These are phyloP conservation scores for Stichodactyla helianthus DNA, from an alignment of 64 coral and sea anemone genomes.

Conservation along the genomic window DNA sequence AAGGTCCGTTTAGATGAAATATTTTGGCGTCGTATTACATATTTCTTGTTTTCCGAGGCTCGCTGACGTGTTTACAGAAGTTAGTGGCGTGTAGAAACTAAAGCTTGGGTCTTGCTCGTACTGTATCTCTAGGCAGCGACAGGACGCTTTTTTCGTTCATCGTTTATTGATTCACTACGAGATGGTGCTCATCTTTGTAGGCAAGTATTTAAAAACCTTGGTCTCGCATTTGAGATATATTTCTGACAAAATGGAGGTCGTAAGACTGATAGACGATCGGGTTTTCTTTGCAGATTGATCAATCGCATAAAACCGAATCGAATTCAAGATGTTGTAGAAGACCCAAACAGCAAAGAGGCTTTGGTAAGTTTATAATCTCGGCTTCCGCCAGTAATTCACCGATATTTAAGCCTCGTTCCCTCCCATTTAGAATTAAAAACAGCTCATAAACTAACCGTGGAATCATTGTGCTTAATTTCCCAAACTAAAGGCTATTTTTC, in stretches of 20 bases:
- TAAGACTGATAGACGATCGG: not conserved
- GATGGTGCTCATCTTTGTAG: constrained; percentile 52
- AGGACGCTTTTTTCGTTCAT: constrained; percentile 32
- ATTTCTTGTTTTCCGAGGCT: constrained; percentile 2
- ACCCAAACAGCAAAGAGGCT: constrained; percentile 35
- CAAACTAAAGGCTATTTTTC: not conserved
- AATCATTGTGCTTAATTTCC: not conserved
- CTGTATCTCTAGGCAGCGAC: constrained; percentile 51
- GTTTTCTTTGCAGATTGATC: constrained; percentile 32
- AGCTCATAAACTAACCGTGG: not conserved
- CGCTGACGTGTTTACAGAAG: constrained; percentile 23
- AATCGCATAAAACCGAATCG: constrained; percentile 55
- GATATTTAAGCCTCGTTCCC: not conserved
- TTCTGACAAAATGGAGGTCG: constrained; percentile 13
- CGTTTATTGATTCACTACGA: constrained; percentile 51
- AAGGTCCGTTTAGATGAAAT: constrained; percentile 25
- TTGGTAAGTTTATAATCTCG: constrained; percentile 22
- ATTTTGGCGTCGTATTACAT: constrained; percentile 33
- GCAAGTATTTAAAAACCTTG: constrained; percentile 30
- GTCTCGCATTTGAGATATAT: not conserved
- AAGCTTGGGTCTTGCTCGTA: constrained; percentile 6
- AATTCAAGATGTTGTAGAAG: constrained; percentile 59
- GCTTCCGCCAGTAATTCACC: not conserved
- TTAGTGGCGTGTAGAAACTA: constrained; percentile 1
- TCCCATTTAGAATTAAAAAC: constrained; percentile 6